Percentiles rank a stretch among this genome's conserved stretches.
These are phyloP conservation scores for Exaiptasia diaphana DNA, from an alignment of 64 coral and sea anemone genomes.

Conservation along the genomic window DNA sequence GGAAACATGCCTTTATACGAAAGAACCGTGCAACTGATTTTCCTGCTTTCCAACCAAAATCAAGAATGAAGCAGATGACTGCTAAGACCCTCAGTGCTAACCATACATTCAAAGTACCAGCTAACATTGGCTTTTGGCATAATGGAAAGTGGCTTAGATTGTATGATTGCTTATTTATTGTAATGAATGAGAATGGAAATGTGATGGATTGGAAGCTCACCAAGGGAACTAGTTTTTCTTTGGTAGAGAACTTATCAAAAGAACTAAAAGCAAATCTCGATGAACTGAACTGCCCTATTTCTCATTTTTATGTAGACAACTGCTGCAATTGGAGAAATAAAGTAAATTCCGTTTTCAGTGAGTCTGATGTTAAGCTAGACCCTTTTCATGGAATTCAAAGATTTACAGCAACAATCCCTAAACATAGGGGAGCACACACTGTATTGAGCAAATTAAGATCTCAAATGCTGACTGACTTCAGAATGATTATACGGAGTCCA, in stretches of 20 bases:
- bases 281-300: not conserved
- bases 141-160: not conserved
- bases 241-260: not conserved
- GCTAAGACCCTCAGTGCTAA: slow-evolving; percentile 18
- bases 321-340: slow-evolving; percentile 21
- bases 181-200: not conserved
- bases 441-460: not conserved
- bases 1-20: not conserved
- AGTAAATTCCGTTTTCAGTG: slow-evolving; percentile 18
- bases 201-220: slow-evolving; percentile 2
- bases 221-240: not conserved
- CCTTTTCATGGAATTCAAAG: slow-evolving; percentile 56
- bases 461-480: not conserved
- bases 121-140: slow-evolving; percentile 23
- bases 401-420: not conserved
- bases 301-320: slow-evolving; percentile 8
- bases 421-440: no score
- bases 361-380: slow-evolving; percentile 34
- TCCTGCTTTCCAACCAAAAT: not conserved
- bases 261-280: not conserved
- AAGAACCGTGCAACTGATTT: not conserved
- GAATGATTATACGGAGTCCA: not conserved
- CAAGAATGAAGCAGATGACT: slow-evolving; percentile 15
- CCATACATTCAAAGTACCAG: slow-evolving; percentile 14
- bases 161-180: slow-evolving; percentile 8